Base-by-base conservation (phyloP, 2,113 vertebrate species). In the Cynoglossus semilaevis region DNA sequence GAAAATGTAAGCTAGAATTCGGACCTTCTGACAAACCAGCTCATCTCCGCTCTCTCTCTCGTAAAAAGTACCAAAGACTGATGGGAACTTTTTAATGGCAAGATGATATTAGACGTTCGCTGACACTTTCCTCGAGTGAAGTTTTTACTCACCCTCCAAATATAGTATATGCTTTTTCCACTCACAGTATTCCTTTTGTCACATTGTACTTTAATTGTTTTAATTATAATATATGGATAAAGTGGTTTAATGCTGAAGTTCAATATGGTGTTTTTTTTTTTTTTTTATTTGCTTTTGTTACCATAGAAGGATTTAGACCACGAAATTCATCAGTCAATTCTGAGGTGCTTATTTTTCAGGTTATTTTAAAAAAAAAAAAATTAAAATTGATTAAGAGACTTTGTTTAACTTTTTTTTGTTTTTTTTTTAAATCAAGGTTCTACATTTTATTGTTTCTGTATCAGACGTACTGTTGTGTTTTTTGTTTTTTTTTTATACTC, bases 141-240 rank as follows among this genome's bases (percentile, higher is more conserved):
- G 22, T 29, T 13, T 29, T 50, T 15, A 9, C 48, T 8, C 50
- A 37, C 17, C 45, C 37, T 34, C 13, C 8, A 9, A 38, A 19
- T 58, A 49, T 74, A 86, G 77, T 71, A 72, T 68, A 69, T 10
- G 38, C 63, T 75, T 48, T 75, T 48, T 76, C 58, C 80, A 46
- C 59, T 82, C 63, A 62, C 80, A 88, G 87, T 88, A 81, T 89
- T 90, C 46, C 38, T 52, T 54, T 79, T 10, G 15, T 80, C 70
- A 79, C 63, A 70, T 76, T 70, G 90, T 88, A 91, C 88, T 91
- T 89, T 90, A 81, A 65, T 63, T 83, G n/a, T 42, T 61, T 68
- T 45, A 44, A 72, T 47, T 43, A 9, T 72, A 75, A 70, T 78
- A 77, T 78, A 76, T 70, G 45, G 54, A 70, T 65, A n/a, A 44